Evolutionary conservation across 2,797 vertebrate species (phyloP).

Genomic region (Heterohyrax brucei): DNA sequence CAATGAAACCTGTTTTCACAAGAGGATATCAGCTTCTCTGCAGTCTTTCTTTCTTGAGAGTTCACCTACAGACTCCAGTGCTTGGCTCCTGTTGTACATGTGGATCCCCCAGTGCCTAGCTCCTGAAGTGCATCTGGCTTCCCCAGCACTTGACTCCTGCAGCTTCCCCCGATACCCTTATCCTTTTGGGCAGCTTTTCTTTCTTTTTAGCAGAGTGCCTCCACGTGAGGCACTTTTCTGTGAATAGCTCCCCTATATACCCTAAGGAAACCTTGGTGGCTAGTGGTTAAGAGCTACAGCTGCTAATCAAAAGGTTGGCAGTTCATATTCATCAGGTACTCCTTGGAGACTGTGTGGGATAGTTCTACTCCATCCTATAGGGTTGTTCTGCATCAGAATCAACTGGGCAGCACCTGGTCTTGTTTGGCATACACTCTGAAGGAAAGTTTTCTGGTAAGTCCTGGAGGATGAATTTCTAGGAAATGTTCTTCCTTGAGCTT

Average conservation of each 20-base stretch:
- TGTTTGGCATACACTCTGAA: neutral
- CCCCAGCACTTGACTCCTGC: neutral
- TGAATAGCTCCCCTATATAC: neutral
- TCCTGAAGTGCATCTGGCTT: neutral
- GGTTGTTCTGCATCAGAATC: too few relatives aligned
- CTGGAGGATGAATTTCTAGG: neutral
- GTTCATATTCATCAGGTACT: too few relatives aligned
- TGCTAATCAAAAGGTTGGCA: too few relatives aligned
- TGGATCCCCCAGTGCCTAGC: neutral
- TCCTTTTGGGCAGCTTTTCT: neutral
- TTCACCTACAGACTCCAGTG: neutral
- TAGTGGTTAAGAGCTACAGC: too few relatives aligned
- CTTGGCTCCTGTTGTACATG: neutral
- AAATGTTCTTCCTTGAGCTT: neutral
- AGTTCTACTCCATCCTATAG: too few relatives aligned
- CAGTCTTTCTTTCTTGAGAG: neutral
- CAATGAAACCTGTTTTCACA: neutral
- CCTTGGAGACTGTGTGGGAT: too few relatives aligned
- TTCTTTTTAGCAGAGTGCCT: neutral
- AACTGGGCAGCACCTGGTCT: too few relatives aligned
- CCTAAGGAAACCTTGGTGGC: neutral
- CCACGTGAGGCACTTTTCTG: neutral
- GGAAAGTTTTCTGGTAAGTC: neutral
- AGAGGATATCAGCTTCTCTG: neutral
- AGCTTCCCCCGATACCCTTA: neutral